Evolutionary conservation across 2,888 invertebrate species (phyloP).

Genomic region (Asteroscopus sphinx): DNA sequence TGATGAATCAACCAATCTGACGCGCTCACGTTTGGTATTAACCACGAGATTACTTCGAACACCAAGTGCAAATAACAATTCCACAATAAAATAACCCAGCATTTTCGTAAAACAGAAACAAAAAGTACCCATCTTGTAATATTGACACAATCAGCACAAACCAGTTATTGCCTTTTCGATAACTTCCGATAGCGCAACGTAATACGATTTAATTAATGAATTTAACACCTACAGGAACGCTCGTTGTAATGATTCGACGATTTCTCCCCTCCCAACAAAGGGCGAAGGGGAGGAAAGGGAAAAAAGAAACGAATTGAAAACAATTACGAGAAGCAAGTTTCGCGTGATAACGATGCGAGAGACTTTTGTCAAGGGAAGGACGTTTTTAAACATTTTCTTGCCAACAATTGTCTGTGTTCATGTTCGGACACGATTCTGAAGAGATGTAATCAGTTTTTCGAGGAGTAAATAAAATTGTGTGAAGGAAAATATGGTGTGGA

Average conservation of each 20-base stretch:
- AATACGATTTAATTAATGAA: slow-evolving; percentile 60
- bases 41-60: slow-evolving; percentile 21
- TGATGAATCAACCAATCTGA: too few relatives aligned
- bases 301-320: slow-evolving; percentile 76
- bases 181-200: slow-evolving; percentile 48
- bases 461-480: slow-evolving; percentile 49
- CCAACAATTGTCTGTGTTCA: slow-evolving; percentile 49
- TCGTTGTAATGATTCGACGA: slow-evolving; percentile 56
- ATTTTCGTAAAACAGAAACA: slow-evolving; percentile 19
- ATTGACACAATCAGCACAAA: slow-evolving; percentile 37
- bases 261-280: slow-evolving; percentile 63
- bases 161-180: slow-evolving; percentile 55
- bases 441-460: slow-evolving; percentile 52
- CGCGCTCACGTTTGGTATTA: slow-evolving; percentile 26
- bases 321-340: slow-evolving; percentile 79
- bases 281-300: slow-evolving; percentile 47
- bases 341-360: slow-evolving; percentile 74
- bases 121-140: slow-evolving; percentile 24
- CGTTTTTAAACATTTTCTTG: slow-evolving; percentile 64
- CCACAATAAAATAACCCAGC: not conserved
- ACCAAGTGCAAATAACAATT: slow-evolving; percentile 32
- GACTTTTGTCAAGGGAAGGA: slow-evolving; percentile 72
- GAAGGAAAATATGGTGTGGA: slow-evolving; percentile 29
- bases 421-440: slow-evolving; percentile 49
- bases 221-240: slow-evolving; percentile 56